Evolutionary conservation across 2,888 invertebrate genomes (phyloP).

Genomic region (Psylliodes chrysocephalus): DNA sequence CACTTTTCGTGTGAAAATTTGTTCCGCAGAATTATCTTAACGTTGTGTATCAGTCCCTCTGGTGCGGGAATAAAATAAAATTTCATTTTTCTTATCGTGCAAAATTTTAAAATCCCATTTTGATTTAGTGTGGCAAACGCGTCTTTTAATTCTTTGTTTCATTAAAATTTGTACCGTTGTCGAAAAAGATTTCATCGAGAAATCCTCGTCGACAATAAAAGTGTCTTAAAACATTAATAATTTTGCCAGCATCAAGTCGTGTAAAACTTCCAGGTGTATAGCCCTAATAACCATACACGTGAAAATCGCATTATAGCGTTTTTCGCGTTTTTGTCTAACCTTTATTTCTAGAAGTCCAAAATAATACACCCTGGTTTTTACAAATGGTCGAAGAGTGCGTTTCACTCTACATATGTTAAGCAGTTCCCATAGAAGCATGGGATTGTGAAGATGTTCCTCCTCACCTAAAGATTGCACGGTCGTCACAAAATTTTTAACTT

Average conservation of each 20-base stretch:
- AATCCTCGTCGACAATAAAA: no score
- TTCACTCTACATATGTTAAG: slow-evolving; percentile 11
- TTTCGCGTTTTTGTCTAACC: slow-evolving; percentile 3
- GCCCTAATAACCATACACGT: slow-evolving; percentile 23
- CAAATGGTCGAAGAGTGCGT: slow-evolving; percentile 26
- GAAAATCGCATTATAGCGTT: slow-evolving; percentile 17
- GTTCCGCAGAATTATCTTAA: no score
- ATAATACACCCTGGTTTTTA: slow-evolving; percentile 29
- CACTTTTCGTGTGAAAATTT: no score
- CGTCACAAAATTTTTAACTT: slow-evolving; percentile 20
- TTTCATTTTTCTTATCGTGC: no score
- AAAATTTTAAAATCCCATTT: no score
- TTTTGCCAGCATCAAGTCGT: slow-evolving; percentile 13
- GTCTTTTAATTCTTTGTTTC: no score
- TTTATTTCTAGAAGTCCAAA: slow-evolving; percentile 22
- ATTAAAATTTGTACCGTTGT: no score
- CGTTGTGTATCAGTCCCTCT: no score
- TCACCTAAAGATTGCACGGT: slow-evolving; percentile 16
- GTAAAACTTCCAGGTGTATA: slow-evolving; percentile 24
- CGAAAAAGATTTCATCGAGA: no score
- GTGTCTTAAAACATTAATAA: slow-evolving; percentile 4
- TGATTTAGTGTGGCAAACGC: no score
- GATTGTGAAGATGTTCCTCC: slow-evolving; percentile 7
- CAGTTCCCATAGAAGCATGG: slow-evolving; percentile 4
- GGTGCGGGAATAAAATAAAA: no score